These are phyloP conservation scores for Trissolcus japonicus DNA, from an alignment of 2,888 invertebrate genomes.

Conservation along the genomic window DNA sequence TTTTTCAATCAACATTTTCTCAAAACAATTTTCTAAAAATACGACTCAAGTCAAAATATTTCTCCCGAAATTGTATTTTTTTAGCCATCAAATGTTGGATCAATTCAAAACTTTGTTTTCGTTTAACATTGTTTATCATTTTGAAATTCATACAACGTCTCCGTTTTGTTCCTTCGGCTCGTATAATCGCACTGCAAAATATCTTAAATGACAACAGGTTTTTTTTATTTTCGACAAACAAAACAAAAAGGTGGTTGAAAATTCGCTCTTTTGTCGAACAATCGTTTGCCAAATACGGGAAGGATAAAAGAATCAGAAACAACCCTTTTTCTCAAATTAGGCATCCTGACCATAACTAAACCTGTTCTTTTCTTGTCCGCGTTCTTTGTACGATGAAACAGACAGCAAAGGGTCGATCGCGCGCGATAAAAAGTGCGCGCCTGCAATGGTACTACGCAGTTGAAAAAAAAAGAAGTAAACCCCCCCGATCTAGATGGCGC, in stretches of 20 bases:
- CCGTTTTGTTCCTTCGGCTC: no score
- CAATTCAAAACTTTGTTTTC: no score
- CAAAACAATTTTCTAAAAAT: no score
- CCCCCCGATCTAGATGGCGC: constrained; percentile 44
- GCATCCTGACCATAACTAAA: constrained; percentile 53
- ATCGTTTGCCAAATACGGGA: constrained; percentile 29
- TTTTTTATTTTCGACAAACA: constrained; percentile 1
- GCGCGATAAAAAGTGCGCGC: constrained; percentile 53
- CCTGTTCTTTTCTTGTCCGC: constrained; percentile 48
- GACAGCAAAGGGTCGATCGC: constrained; percentile 41
- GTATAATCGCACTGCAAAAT: neutral
- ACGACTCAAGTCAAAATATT: no score
- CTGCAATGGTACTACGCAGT: constrained; percentile 27
- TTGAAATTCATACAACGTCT: no score
- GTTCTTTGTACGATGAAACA: constrained; percentile 45
- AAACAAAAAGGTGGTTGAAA: constrained; percentile 5
- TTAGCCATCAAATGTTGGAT: no score
- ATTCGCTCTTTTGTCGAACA: constrained; percentile 1
- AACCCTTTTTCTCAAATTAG: constrained; percentile 55
- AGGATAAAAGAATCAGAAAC: constrained; percentile 20
- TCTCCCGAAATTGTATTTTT: no score
- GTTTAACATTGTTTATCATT: no score
- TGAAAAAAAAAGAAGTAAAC: constrained; percentile 28
- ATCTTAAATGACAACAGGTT: constrained; percentile 6
- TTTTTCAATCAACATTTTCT: no score